These are phyloP conservation scores for Platerodrilus igneus DNA, from an alignment of 2,888 invertebrate genomes.

Conservation along the genomic window DNA sequence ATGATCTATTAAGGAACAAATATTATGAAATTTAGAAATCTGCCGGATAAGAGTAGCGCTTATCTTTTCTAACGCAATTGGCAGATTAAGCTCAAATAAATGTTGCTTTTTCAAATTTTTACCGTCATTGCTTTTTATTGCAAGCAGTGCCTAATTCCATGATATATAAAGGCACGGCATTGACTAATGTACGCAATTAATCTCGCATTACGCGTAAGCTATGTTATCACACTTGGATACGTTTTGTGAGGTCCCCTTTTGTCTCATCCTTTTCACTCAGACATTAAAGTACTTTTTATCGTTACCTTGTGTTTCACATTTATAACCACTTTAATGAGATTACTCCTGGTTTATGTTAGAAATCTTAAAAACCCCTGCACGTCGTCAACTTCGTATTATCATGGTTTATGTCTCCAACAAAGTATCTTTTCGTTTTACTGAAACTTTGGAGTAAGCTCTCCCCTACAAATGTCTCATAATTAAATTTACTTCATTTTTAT, in stretches of 20 bases:
- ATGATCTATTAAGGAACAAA: too few species aligned
- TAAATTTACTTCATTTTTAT: too few species aligned
- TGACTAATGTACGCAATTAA: conserved; percentile 44
- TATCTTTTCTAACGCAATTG: too few species aligned
- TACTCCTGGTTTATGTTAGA: conserved; percentile 19
- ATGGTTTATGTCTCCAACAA: conserved; percentile 3
- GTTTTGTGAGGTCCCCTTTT: conserved; percentile 20
- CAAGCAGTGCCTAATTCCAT: conserved; percentile 35
- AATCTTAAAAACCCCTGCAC: conserved; percentile 17
- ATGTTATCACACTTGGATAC: conserved; percentile 25
- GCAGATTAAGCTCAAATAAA: too few species aligned
- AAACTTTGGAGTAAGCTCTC: too few species aligned
- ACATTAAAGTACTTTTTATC: conserved; percentile 20
- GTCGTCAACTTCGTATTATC: conserved; percentile 8
- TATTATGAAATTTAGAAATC: too few species aligned
- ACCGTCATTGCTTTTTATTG: too few species aligned
- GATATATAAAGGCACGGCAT: conserved; percentile 42
- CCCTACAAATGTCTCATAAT: too few species aligned
- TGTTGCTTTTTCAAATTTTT: too few species aligned
- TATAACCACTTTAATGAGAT: conserved; percentile 20
- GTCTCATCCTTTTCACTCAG: conserved; percentile 16
- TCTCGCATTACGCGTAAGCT: conserved; percentile 42
- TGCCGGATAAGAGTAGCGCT: too few species aligned
- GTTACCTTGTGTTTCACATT: conserved; percentile 19
- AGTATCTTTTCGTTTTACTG: too few species aligned